Conservation (phyloP, 2,888 invertebrate genomes). For the Sinhomidia bicolor region DNA sequence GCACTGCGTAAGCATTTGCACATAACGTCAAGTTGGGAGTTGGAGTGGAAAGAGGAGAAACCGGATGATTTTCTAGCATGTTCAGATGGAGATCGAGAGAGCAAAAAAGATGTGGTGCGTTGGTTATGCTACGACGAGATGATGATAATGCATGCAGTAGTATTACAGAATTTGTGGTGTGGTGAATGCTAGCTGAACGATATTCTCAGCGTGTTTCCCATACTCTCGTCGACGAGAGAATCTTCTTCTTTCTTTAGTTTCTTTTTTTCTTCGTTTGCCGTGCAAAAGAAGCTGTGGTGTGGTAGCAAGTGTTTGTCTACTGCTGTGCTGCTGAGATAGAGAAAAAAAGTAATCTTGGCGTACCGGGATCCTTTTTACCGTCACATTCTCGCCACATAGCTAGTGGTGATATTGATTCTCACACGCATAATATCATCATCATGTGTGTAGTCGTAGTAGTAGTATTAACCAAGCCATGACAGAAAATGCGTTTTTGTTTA, state of each 20-base stretch:
- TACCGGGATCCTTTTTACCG: conserved; percentile 13
- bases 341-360: conserved; percentile 25
- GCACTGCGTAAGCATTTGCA: background rate
- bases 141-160: conserved; percentile 19
- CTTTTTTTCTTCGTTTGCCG: conserved; percentile 9
- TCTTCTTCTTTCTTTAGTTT: background rate
- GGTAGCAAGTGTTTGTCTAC: conserved; percentile 32
- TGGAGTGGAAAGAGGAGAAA: background rate
- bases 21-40: background rate
- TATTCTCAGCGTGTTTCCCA: conserved; percentile 42
- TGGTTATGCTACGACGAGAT: background rate
- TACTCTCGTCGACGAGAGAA: background rate
- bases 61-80: conserved; percentile 39
- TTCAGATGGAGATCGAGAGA: conserved; percentile 17
- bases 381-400: conserved; percentile 21
- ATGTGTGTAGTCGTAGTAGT: background rate
- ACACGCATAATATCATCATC: conserved; percentile 39
- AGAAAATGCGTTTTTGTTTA: conserved; percentile 65
- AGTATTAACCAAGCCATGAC: conserved; percentile 9
- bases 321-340: conserved; percentile 10
- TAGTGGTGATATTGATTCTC: conserved; percentile 62
- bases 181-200: conserved; percentile 7
- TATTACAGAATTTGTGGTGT: conserved; percentile 3
- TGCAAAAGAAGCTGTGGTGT: background rate
- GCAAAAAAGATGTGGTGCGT: background rate